These are phyloP conservation scores for Eristalis arbustorum DNA, from an alignment of 2,888 invertebrate genomes.

Conservation along the genomic window DNA sequence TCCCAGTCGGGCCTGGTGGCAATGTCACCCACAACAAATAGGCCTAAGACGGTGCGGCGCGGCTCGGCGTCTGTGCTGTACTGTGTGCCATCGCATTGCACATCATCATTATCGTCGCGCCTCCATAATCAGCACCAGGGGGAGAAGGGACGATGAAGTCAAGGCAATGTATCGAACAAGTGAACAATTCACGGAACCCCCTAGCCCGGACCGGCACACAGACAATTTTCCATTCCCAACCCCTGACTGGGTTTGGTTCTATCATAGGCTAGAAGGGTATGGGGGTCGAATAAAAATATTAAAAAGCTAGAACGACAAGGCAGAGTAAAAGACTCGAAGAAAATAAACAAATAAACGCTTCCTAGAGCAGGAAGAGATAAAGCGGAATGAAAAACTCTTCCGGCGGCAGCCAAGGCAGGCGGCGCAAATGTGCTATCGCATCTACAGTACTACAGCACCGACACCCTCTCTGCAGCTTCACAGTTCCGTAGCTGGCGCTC, in stretches of 20 bases:
- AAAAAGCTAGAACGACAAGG: constrained; percentile 42
- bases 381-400: constrained; percentile 63
- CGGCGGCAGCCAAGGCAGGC: constrained; percentile 50
- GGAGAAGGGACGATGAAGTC: neutral
- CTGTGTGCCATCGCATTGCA: neutral
- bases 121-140: constrained; percentile 37
- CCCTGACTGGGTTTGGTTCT: neutral
- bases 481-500: neutral
- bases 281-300: constrained; percentile 52
- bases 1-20: constrained; percentile 17
- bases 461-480: neutral
- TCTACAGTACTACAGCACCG: too few species aligned
- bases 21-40: constrained; percentile 47
- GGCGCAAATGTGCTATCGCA: constrained; percentile 10
- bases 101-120: constrained; percentile 49
- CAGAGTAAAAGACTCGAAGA: constrained; percentile 60
- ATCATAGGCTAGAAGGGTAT: neutral
- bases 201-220: neutral
- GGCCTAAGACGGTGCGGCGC: constrained; percentile 10
- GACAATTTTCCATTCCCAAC: constrained; percentile 40
- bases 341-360: constrained; percentile 69
- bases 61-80: neutral
- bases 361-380: constrained; percentile 59
- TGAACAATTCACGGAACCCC: neutral
- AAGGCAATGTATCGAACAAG: constrained; percentile 38